phyloP scores from a whole-genome alignment of 2,113 vertebrate species.

The Thermophis baileyi region DNA sequence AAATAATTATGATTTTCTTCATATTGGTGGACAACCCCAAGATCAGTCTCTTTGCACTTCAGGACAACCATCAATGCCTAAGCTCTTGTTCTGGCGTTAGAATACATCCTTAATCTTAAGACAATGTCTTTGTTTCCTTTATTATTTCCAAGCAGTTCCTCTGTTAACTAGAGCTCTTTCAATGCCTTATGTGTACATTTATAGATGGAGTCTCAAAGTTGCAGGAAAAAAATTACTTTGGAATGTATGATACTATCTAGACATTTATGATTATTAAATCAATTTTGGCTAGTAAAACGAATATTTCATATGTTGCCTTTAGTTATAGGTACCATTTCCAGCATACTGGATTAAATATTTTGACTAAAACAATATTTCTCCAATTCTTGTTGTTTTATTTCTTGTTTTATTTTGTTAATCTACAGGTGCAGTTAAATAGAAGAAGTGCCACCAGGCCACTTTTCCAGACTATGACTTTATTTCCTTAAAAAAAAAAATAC shows the following conservation, averaged over 20 bases:
- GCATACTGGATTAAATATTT: background rate
- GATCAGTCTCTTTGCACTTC: background rate
- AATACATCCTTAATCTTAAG: background rate
- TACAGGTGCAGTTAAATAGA: slow-evolving; percentile 32
- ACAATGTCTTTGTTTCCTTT: background rate
- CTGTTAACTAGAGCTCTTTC: background rate
- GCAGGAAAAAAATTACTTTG: background rate
- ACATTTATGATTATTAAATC: background rate
- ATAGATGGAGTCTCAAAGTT: background rate
- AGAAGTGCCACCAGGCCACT: background rate
- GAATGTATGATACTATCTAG: background rate
- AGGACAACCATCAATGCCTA: background rate
- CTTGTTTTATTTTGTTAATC: slow-evolving; percentile 23
- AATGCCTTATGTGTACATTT: background rate
- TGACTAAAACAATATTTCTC: background rate
- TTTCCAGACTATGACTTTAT: background rate
- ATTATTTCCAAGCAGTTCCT: background rate
- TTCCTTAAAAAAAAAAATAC: background rate
- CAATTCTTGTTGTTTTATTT: background rate
- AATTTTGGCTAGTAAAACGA: background rate
- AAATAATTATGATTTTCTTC: background rate
- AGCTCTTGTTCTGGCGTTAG: background rate
- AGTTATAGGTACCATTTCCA: background rate
- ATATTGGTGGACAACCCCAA: background rate
- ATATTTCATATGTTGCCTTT: background rate